Base-by-base conservation (phyloP, 2,797 vertebrate genomes). In the Chiropotes sagulatus region DNA sequence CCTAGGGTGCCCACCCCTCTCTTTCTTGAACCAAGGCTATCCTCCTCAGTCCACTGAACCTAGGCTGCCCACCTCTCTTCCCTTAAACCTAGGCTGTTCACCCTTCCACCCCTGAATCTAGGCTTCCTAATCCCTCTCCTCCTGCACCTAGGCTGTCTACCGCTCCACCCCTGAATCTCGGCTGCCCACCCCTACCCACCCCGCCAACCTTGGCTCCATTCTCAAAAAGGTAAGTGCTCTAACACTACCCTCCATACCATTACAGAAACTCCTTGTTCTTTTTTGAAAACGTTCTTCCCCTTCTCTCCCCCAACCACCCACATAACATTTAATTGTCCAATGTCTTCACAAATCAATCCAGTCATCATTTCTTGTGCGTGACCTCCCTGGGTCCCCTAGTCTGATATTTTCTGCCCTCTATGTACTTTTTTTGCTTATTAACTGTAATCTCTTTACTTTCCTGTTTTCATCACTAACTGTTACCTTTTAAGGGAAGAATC, bases 301-400 rank as follows among this genome's bases (percentile, higher is more conserved):
- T 26, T 24, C 7, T 17, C 30, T 64, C n/a, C 36, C 19, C 20
- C 26, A n/a, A 2, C 26, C 26, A 44, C 1, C 7, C 10, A 28
- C 1, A 13, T 30, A 52, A 36, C 4, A 41, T 67, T 22, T 24
- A 44, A 82, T 8, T 80, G n/a, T 44, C 20, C 24, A 84, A 48
- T 44, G 61, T 14, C 17, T 89, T 92, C 4, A 73, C 61, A 22
- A 81, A 75, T 46, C 30, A 92, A 57, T 72, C 24, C n/a, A 97
- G 72, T 6, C n/a, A 88, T 36, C 17, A n/a, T 20, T 1, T 70
- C 48, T 72, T 54, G 26, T 52, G 52, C 67, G 36, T 58, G 30
- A 67, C 4, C 76, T 39, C 50, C 12, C 36, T 67, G 15, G 28
- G 39, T 57, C 36, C 17, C 33, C 2, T 33, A n/a, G 11, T 70